Evolutionary conservation across 2,113 vertebrate species (phyloP).

Genomic region (Sylvietta virens): DNA sequence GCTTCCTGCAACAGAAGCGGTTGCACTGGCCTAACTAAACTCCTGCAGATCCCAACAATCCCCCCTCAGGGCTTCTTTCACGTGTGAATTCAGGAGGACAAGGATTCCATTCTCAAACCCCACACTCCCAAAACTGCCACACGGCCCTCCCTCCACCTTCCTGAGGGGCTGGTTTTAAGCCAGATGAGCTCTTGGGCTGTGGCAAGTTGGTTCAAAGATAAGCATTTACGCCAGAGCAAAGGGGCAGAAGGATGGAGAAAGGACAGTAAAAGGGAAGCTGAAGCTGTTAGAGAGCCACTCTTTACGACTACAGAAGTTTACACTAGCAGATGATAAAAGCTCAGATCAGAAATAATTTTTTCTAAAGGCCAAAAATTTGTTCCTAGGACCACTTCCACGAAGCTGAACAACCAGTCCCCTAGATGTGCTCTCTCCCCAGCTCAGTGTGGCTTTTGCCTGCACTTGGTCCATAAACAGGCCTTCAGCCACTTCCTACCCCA

Average conservation of each 20-base stretch:
- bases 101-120: neutral
- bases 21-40: neutral
- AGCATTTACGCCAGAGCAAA: neutral
- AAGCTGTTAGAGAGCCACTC: neutral
- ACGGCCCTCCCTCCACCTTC: neutral
- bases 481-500: neutral
- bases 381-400: neutral
- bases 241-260: neutral
- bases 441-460: neutral
- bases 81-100: neutral
- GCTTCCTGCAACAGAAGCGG: neutral
- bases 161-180: neutral
- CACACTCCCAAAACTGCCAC: neutral
- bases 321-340: neutral
- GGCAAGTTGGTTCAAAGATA: neutral
- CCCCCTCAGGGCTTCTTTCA: neutral
- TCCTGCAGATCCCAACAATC: neutral
- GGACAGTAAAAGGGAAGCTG: neutral
- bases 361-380: neutral
- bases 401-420: neutral
- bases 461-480: neutral
- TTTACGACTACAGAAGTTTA: neutral
- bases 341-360: neutral
- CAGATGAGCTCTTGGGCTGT: neutral
- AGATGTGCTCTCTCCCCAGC: neutral